Percentiles rank a stretch among this genome's conserved stretches.
Evolutionary conservation across 2,888 invertebrate species (phyloP).

Genomic region (Ypsolopha sequella): DNA sequence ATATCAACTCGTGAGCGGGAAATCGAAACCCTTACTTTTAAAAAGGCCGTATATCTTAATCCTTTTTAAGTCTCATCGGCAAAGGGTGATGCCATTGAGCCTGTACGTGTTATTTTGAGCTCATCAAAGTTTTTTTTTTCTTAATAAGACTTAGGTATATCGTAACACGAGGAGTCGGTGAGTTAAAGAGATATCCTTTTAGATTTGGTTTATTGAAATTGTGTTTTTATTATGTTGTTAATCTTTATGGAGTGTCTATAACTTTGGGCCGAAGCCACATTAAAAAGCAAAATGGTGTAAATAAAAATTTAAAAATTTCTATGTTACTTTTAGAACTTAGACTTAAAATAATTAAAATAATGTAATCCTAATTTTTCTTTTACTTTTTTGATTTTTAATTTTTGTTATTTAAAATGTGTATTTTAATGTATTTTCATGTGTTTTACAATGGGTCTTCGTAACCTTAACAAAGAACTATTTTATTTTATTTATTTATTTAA

Average conservation of each 20-base stretch:
- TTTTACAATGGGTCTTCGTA: too few relatives aligned
- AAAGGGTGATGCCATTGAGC: slow-evolving; percentile 51
- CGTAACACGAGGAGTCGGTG: slow-evolving; percentile 51
- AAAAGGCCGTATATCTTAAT: slow-evolving; percentile 65
- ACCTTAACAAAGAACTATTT: too few relatives aligned
- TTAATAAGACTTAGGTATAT: slow-evolving; percentile 24
- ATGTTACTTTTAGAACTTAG: too few relatives aligned
- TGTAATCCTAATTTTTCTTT: too few relatives aligned
- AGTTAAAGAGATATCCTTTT: background rate
- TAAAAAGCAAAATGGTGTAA: background rate
- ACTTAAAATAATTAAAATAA: too few relatives aligned
- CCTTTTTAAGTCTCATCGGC: slow-evolving; percentile 58
- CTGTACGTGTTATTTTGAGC: slow-evolving; percentile 57
- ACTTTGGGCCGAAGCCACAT: background rate
- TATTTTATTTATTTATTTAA: too few relatives aligned
- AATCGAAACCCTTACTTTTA: slow-evolving; percentile 58
- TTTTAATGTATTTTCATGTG: too few relatives aligned
- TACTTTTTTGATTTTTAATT: too few relatives aligned
- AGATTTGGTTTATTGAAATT: background rate
- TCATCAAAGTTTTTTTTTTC: slow-evolving; percentile 41
- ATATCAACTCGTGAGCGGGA: slow-evolving; percentile 25
- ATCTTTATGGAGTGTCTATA: background rate
- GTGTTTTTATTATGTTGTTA: background rate
- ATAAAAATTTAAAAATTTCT: background rate
- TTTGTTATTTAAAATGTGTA: too few relatives aligned